Conservation (phyloP, 2,888 invertebrate genomes). For the Polyploca ridens region DNA sequence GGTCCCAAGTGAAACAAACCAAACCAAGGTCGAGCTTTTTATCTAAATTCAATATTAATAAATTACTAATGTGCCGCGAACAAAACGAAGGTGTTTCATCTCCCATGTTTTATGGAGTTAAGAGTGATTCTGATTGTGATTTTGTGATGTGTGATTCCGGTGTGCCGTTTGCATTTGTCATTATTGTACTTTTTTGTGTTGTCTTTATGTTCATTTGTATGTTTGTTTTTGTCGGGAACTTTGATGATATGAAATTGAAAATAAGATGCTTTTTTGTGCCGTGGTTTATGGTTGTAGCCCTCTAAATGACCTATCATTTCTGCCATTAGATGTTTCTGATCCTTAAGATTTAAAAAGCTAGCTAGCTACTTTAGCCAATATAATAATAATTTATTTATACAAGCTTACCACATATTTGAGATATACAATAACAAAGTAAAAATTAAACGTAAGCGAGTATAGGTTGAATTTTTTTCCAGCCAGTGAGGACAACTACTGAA, state of each 20-base stretch:
- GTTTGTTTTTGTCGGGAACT: neutral
- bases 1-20: constrained; percentile 14
- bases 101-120: constrained; percentile 22
- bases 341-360: no score
- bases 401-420: no score
- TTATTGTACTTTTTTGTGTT: constrained; percentile 13
- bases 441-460: no score
- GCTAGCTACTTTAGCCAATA: no score
- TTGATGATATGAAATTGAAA: neutral
- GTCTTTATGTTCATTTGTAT: neutral
- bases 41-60: constrained; percentile 63
- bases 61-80: constrained; percentile 27
- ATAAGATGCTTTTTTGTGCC: neutral
- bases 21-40: constrained; percentile 56
- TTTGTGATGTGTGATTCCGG: constrained; percentile 58
- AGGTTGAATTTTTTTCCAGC: no score
- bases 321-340: no score
- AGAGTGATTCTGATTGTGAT: constrained; percentile 26
- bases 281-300: neutral
- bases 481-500: no score
- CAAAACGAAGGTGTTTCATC: constrained; percentile 32
- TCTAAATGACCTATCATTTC: neutral
- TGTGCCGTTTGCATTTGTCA: constrained; percentile 29
- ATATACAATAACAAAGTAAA: no score
- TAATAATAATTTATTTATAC: no score